Conservation (phyloP, 2,113 vertebrate species). For the Isichthys henryi region DNA sequence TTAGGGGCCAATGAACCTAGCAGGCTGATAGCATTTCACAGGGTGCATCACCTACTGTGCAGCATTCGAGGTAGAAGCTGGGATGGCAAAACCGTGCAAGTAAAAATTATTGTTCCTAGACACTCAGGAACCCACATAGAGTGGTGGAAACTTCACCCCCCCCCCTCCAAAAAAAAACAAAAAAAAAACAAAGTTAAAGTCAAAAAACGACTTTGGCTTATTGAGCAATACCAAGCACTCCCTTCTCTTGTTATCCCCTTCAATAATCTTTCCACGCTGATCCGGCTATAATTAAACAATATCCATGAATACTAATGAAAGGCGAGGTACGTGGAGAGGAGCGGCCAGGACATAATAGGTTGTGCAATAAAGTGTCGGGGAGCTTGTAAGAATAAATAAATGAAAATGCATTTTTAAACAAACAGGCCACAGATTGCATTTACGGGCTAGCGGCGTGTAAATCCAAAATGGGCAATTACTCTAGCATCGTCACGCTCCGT, state of each 20-base stretch:
- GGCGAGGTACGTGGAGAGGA: neutral
- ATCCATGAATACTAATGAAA: constrained; percentile 32
- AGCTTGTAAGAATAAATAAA: constrained; percentile 23
- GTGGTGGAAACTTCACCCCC: neutral
- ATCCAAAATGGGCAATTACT: constrained; percentile 36
- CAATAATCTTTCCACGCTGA: constrained; percentile 22
- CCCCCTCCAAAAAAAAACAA: neutral
- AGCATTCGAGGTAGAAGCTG: neutral
- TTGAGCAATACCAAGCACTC: constrained; percentile 20
- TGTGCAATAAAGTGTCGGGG: constrained; percentile 20
- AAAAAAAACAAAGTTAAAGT: neutral
- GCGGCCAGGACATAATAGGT: constrained; percentile 21
- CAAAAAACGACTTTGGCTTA: constrained; percentile 20
- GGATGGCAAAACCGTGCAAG: neutral
- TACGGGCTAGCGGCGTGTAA: constrained; percentile 29
- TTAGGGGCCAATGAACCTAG: neutral
- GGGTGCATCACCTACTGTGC: neutral
- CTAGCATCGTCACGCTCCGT: constrained; percentile 15
- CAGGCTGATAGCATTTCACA: neutral
- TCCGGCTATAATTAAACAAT: constrained; percentile 23
- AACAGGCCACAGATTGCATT: constrained; percentile 17
- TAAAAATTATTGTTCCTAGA: neutral
- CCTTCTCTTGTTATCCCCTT: neutral
- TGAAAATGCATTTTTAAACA: neutral
- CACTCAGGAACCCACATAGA: neutral